Percentiles rank a stretch among this genome's conserved stretches.
Evolutionary conservation across 2,113 vertebrate genomes (phyloP).

Genomic region (Pollachius pollachius): DNA sequence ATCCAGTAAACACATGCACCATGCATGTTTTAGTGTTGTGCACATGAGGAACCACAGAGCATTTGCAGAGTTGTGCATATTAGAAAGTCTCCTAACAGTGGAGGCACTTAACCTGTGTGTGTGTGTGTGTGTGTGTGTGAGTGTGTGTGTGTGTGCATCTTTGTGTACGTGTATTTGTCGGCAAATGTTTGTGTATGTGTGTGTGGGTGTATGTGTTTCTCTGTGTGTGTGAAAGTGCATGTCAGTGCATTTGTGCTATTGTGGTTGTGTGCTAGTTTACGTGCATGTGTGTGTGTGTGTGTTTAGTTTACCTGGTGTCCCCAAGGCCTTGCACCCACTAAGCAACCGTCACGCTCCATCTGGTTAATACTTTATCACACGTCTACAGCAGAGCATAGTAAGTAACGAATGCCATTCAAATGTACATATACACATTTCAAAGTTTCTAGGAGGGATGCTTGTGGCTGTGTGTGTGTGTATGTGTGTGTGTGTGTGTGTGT

Average conservation of each 20-base stretch:
- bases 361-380: not conserved
- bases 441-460: not conserved
- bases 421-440: not conserved
- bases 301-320: conserved; percentile 5
- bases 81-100: too few relatives aligned
- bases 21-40: too few relatives aligned
- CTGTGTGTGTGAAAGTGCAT: not conserved
- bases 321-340: conserved; percentile 7
- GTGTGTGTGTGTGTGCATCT: too few relatives aligned
- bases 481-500: not conserved
- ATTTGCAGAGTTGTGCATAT: too few relatives aligned
- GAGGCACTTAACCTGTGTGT: too few relatives aligned
- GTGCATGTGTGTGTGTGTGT: conserved; percentile 5
- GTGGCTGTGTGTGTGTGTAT: not conserved
- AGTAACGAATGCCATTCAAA: too few relatives aligned
- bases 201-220: not conserved
- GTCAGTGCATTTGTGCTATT: not conserved
- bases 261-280: not conserved
- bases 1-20: too few relatives aligned
- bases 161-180: too few relatives aligned
- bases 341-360: conserved; percentile 2
- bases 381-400: not conserved
- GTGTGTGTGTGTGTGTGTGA: too few relatives aligned
- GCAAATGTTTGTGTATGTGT: not conserved
- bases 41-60: too few relatives aligned